phyloP scores from a whole-genome alignment of 2,888 invertebrate genomes.

The Piscicola geometra region DNA sequence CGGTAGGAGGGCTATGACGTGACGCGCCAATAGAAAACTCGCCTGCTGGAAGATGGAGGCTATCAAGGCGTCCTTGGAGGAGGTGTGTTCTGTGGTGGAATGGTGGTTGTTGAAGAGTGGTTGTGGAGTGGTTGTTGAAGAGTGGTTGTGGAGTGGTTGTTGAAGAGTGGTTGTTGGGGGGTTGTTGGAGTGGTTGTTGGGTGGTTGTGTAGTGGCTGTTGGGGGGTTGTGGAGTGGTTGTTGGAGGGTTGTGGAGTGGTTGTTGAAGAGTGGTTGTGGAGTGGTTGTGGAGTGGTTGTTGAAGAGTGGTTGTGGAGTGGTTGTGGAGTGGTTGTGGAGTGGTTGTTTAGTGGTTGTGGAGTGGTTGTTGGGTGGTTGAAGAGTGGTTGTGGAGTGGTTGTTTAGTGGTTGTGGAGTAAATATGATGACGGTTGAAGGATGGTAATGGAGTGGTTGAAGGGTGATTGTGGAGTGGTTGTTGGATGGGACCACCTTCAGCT shows the following conservation, averaged over 20 bases:
- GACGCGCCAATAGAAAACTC: slow-evolving; percentile 65
- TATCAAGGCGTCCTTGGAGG: slow-evolving; percentile 68
- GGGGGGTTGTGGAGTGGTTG: not conserved
- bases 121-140: not conserved
- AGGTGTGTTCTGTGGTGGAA: not conserved
- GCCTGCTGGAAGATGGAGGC: slow-evolving; percentile 68
- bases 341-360: not conserved
- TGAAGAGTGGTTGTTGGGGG: too few relatives aligned
- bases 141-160: not conserved
- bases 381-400: not conserved
- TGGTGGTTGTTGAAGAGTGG: not conserved
- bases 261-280: not conserved
- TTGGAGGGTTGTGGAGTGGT: not conserved
- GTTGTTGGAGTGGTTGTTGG: not conserved
- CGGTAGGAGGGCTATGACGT: slow-evolving; percentile 61
- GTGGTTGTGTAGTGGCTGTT: not conserved
- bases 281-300: not conserved
- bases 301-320: not conserved
- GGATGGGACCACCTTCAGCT: slow-evolving; percentile 55
- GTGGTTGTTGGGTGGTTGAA: not conserved
- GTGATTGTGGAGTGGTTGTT: too few relatives aligned
- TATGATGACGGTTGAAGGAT: not conserved
- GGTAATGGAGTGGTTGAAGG: not conserved
- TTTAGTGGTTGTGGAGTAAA: not conserved
- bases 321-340: not conserved